These are phyloP conservation scores for Drosophila grimshawi DNA, from an alignment of 1,140 invertebrate genomes.

Conservation along the genomic window DNA sequence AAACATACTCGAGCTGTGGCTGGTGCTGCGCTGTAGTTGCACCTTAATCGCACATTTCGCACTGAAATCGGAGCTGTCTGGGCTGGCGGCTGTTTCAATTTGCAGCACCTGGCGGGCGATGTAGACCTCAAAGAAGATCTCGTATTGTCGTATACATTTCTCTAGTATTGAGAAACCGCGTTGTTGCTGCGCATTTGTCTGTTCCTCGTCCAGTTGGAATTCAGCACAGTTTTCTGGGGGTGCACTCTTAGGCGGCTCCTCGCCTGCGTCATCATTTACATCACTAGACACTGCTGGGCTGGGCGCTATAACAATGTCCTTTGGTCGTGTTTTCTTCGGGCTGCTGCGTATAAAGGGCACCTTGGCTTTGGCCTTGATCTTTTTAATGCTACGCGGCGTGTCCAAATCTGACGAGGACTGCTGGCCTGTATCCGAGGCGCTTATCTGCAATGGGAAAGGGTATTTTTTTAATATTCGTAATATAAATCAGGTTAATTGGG, in stretches of 20 bases:
- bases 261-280: constrained; percentile 38
- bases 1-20: constrained; percentile 64
- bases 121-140: constrained; percentile 86
- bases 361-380: constrained; percentile 75
- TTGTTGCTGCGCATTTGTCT: constrained; percentile 56
- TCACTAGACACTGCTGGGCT: constrained; percentile 3
- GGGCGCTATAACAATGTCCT: constrained; percentile 61
- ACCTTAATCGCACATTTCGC: constrained; percentile 65
- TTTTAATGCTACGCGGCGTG: constrained; percentile 80
- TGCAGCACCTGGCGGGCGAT: constrained; percentile 70
- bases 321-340: constrained; percentile 72
- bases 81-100: constrained; percentile 41
- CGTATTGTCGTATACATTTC: constrained; percentile 89
- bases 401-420: constrained; percentile 81
- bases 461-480: neutral
- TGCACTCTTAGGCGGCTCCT: constrained; percentile 68
- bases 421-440: constrained; percentile 71
- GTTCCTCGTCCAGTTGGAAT: constrained; percentile 67
- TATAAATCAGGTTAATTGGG: neutral
- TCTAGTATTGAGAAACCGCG: constrained; percentile 85
- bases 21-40: constrained; percentile 59
- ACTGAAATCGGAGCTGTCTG: constrained; percentile 12
- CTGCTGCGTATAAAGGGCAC: constrained; percentile 72
- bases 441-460: constrained; percentile 54
- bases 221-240: constrained; percentile 58